These are phyloP conservation scores for Pycnonotus jocosus DNA, from an alignment of 2,113 vertebrate species.

Conservation along the genomic window DNA sequence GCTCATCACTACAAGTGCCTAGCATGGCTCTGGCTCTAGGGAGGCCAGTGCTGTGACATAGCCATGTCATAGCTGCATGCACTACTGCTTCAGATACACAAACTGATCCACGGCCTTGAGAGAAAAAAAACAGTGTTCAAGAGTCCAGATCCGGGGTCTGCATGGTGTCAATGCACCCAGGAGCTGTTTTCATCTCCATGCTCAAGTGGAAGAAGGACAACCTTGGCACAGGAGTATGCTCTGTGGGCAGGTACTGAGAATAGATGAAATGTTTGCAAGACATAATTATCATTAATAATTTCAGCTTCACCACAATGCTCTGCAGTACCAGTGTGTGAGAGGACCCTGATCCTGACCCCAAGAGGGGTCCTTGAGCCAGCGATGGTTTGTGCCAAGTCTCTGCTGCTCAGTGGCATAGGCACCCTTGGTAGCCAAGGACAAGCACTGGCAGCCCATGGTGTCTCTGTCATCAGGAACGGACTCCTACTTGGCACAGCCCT, in stretches of 20 bases:
- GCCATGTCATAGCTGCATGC: neutral
- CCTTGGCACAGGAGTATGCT: neutral
- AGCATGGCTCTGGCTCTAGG: neutral
- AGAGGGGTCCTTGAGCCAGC: neutral
- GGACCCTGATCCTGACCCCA: neutral
- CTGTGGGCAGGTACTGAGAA: neutral
- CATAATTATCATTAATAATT: neutral
- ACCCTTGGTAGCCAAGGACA: neutral
- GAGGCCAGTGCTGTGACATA: neutral
- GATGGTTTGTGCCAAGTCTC: neutral
- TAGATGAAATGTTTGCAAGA: fast-evolving
- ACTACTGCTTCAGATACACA: neutral
- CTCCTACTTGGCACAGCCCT: neutral
- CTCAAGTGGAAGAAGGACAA: neutral
- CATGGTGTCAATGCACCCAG: too few species aligned
- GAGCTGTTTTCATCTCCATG: neutral
- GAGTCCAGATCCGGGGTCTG: neutral
- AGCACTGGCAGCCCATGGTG: neutral
- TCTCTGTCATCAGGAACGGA: fast-evolving
- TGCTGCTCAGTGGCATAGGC: fast-evolving
- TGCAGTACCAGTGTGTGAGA: neutral
- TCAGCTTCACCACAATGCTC: neutral
- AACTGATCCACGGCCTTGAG: neutral
- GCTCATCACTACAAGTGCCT: neutral
- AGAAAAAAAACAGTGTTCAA: neutral